These are phyloP conservation scores for Amniataba percoides DNA, from an alignment of 2,797 vertebrate genomes.

Conservation along the genomic window DNA sequence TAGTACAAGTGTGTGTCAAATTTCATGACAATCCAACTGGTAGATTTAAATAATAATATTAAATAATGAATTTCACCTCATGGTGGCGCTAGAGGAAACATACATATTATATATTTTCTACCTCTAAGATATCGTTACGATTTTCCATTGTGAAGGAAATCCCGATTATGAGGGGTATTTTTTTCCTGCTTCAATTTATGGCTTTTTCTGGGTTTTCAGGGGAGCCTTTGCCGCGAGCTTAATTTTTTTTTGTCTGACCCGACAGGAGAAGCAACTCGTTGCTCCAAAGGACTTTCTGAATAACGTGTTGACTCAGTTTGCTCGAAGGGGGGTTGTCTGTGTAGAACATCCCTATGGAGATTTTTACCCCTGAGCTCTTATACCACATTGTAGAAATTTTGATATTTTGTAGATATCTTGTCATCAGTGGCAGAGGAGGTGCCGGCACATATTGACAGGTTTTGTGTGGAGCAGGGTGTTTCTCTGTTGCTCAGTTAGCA, in stretches of 20 bases:
- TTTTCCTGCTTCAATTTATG: slow-evolving; percentile 8
- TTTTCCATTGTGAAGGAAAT: not conserved
- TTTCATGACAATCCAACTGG: not conserved
- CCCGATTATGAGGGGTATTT: slow-evolving; percentile 16
- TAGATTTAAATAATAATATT: too few relatives aligned
- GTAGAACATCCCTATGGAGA: slow-evolving; percentile 54
- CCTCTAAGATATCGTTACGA: not conserved
- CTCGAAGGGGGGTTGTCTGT: slow-evolving; percentile 65
- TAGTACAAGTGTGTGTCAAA: not conserved
- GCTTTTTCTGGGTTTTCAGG: slow-evolving; percentile 21
- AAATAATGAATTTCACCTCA: too few relatives aligned
- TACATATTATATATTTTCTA: too few relatives aligned
- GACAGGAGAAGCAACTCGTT: slow-evolving; percentile 43
- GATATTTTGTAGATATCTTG: slow-evolving; percentile 38
- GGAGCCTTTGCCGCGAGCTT: slow-evolving; percentile 40
- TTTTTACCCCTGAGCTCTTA: slow-evolving; percentile 45
- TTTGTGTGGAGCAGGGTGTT: slow-evolving; percentile 44
- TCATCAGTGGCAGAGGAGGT: slow-evolving; percentile 18
- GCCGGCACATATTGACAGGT: slow-evolving; percentile 55
- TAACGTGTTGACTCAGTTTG: slow-evolving; percentile 66
- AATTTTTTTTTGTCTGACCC: slow-evolving; percentile 58
- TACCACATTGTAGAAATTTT: slow-evolving; percentile 58
- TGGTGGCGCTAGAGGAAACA: not conserved
- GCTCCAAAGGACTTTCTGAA: slow-evolving; percentile 51
- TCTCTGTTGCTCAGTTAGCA: slow-evolving; percentile 52